These are phyloP conservation scores for Phyllotreta cruciferae DNA, from an alignment of 2,888 invertebrate genomes.

Conservation along the genomic window DNA sequence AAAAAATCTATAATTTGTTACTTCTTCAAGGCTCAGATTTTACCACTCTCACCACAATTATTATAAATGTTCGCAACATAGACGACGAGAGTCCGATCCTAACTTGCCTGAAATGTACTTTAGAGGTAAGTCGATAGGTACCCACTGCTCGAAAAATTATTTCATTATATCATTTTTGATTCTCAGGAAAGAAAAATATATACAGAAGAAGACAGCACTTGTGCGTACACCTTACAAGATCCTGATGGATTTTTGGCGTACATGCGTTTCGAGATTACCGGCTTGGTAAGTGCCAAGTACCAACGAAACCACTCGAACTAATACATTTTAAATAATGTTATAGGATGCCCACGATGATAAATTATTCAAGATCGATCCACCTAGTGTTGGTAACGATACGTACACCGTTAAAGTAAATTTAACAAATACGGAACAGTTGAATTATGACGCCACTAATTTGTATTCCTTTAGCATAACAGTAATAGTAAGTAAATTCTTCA, in stretches of 20 bases:
- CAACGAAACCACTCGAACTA: constrained; percentile 38
- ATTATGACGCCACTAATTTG: constrained; percentile 61
- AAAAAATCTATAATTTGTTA: constrained; percentile 1
- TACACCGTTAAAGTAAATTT: constrained; percentile 36
- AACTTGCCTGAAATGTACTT: constrained; percentile 2
- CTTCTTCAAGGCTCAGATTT: neutral
- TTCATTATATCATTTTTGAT: constrained; percentile 1
- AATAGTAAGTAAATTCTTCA: constrained; percentile 55
- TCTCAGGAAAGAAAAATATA: constrained; percentile 46
- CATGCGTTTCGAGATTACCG: constrained; percentile 37
- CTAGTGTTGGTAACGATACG: too few relatives aligned
- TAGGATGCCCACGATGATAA: neutral
- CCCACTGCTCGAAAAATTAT: neutral
- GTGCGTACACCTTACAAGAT: constrained; percentile 42
- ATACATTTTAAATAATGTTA: constrained; percentile 26
- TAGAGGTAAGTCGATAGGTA: constrained; percentile 21
- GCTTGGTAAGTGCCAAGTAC: constrained; percentile 19
- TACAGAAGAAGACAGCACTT: constrained; percentile 34
- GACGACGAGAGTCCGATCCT: constrained; percentile 23
- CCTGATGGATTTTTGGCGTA: constrained; percentile 46
- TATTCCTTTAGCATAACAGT: constrained; percentile 66
- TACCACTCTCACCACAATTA: neutral
- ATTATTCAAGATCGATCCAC: neutral
- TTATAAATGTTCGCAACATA: constrained; percentile 17
- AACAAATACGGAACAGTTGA: constrained; percentile 42